Conservation (phyloP, 2,888 invertebrate genomes). For the Cantharis rustica region DNA sequence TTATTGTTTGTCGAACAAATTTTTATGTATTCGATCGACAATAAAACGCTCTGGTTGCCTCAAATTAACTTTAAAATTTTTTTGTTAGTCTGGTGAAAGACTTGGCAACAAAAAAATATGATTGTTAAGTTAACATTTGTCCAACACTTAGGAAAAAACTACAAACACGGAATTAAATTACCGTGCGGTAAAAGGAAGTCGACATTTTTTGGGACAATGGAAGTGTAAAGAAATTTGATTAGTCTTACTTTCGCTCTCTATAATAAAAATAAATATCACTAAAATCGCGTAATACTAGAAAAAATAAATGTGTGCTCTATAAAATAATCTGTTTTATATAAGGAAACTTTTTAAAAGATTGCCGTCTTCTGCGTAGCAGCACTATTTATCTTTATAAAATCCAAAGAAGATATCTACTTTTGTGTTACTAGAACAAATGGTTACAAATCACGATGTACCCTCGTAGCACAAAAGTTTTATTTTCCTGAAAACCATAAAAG, state of each 20-base stretch:
- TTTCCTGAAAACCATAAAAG: neutral
- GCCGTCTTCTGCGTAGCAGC: neutral
- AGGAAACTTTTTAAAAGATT: neutral
- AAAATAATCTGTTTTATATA: neutral
- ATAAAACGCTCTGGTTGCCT: neutral
- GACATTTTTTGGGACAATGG: neutral
- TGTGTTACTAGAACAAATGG: neutral
- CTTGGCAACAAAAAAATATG: neutral
- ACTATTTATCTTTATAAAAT: neutral
- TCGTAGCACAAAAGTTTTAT: neutral
- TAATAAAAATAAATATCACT: neutral
- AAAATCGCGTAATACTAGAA: neutral
- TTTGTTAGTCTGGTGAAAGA: neutral
- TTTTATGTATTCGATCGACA: neutral
- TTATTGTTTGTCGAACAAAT: neutral
- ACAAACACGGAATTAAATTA: neutral
- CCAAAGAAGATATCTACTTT: conserved; percentile 1
- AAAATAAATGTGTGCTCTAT: neutral
- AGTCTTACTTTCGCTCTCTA: neutral
- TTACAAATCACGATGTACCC: neutral
- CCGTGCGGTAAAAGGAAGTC: neutral
- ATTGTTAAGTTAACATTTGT: neutral
- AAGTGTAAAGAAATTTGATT: neutral
- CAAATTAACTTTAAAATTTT: neutral
- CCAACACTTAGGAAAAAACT: neutral